Base-by-base conservation (phyloP, 1,140 invertebrate genomes). In the Ganaspis sp. region DNA sequence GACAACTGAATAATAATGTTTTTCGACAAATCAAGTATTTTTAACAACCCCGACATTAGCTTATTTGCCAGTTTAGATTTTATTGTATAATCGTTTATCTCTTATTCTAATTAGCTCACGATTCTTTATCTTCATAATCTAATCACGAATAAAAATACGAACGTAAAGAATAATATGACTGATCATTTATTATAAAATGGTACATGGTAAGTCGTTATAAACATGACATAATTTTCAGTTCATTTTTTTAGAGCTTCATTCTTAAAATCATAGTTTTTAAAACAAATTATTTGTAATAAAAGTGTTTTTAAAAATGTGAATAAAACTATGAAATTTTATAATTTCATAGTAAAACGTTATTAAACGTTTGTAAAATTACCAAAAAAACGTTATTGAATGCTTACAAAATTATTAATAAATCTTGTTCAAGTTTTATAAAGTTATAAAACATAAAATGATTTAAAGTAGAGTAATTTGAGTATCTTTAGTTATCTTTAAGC, bases 171-270 rank as follows among this genome's bases (percentile, higher is more conserved):
- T 23, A 58, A 58, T 26, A 26, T 26, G 21, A 58, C 54, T 58
- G 54, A 58, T 58, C 11, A 58, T 58, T 58, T 58, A 58, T 58
- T 58, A 58, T 2, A 58, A 58, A 58, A 58, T 26, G 54, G 21
- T 58, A 58, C 54, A 58, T 29, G 21, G 21, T 58, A 23, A 26
- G 23, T 54, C 17, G 19, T 64, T 26, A 58, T 58, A 23, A 26
- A 58, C 9, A 26, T 26, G 54, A 58, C 45, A 17, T 49, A n/a
- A n/a, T 17, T 49, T 5, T 49, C 17, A 8, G 0, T 6, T 5
- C 5, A 1, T 19, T 49, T 49, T n/a, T 1, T 49, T 17, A 17
- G 15, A 49, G 8, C 45, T 8, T 49, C n/a, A 49, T 17, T 8
- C 2, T 19, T n/a, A 5, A 49, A 49, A 17, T 49, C 15, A 15